Percentiles rank a stretch among this genome's conserved stretches.
phyloP scores from a whole-genome alignment of 53 echinoderm and acorn worm species.

The Stichopus horrens region DNA sequence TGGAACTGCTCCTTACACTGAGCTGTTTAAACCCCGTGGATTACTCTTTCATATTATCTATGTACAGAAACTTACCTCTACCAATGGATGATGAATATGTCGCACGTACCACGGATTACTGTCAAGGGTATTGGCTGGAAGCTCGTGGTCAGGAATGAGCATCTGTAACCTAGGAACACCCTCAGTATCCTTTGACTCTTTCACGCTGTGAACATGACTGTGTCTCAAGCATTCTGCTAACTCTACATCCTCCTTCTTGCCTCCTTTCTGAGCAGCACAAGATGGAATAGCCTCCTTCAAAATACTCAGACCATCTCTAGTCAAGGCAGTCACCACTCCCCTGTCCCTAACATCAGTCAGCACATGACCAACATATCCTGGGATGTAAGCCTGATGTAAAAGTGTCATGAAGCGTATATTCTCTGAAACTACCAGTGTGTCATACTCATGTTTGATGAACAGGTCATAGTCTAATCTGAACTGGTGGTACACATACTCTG shows the following conservation, averaged over 20 bases:
- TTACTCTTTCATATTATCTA: neutral
- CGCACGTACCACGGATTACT: slow-evolving; percentile 73
- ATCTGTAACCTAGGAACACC: slow-evolving; percentile 67
- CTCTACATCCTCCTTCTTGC: slow-evolving; percentile 66
- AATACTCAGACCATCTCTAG: slow-evolving; percentile 60
- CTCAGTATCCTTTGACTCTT: slow-evolving; percentile 60
- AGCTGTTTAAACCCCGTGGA: no score
- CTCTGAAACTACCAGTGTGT: slow-evolving; percentile 66
- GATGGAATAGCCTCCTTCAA: slow-evolving; percentile 47
- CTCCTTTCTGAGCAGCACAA: slow-evolving; percentile 57
- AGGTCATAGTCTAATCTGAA: slow-evolving; percentile 63
- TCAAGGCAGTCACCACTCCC: slow-evolving; percentile 60
- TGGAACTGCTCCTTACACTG: no score
- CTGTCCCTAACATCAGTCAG: slow-evolving; percentile 55
- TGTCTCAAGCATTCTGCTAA: slow-evolving; percentile 64
- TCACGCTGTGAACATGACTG: slow-evolving; percentile 48
- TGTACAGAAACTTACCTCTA: slow-evolving; percentile 57
- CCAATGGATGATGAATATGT: slow-evolving; percentile 61
- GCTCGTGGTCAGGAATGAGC: slow-evolving; percentile 75
- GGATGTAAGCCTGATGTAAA: slow-evolving; percentile 69
- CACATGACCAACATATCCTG: slow-evolving; percentile 78
- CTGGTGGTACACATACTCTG: slow-evolving; percentile 55
- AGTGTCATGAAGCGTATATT: slow-evolving; percentile 77
- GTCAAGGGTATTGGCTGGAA: slow-evolving; percentile 64
- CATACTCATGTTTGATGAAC: slow-evolving; percentile 72